Percentiles rank a stretch among this genome's conserved stretches.
phyloP scores from a whole-genome alignment of 2,888 invertebrate genomes.

The Tetrapedia diversipes region DNA sequence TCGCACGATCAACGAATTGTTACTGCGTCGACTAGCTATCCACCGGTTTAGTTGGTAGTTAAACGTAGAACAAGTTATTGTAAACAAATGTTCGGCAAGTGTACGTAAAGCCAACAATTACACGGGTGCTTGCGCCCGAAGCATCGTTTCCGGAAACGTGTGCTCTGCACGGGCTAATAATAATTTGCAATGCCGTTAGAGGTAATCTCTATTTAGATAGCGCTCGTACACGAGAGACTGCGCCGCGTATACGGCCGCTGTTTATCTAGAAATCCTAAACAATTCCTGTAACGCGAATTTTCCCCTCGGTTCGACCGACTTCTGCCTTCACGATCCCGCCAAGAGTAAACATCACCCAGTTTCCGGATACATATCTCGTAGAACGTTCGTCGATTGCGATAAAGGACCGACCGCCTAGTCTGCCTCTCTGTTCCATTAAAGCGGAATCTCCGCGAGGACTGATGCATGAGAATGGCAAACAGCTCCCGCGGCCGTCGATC shows the following conservation, averaged over 20 bases:
- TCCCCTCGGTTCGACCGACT: neutral
- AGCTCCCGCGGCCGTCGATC: neutral
- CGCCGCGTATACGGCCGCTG: too few relatives aligned
- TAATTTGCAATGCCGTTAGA: constrained; percentile 47
- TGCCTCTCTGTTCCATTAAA: constrained; percentile 30
- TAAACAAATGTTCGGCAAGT: constrained; percentile 30
- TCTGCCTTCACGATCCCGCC: neutral
- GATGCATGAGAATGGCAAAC: constrained; percentile 32
- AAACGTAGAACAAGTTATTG: constrained; percentile 23
- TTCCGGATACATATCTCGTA: constrained; percentile 3
- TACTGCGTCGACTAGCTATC: neutral
- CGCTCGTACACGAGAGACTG: neutral
- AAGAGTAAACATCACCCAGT: constrained; percentile 36
- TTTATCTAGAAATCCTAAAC: constrained; percentile 30
- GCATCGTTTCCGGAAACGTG: constrained; percentile 4
- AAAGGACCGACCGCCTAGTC: constrained; percentile 35
- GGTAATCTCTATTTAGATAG: constrained; percentile 42
- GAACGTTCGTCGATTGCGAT: constrained; percentile 24
- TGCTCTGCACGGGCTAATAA: constrained; percentile 26
- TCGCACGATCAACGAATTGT: neutral
- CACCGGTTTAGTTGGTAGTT: neutral
- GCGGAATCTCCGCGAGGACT: constrained; percentile 12
- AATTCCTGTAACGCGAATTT: constrained; percentile 21
- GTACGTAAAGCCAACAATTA: constrained; percentile 34
- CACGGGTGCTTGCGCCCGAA: constrained; percentile 4